Conservation (phyloP, 2,113 vertebrate genomes). For the Corydoras sp. region DNA sequence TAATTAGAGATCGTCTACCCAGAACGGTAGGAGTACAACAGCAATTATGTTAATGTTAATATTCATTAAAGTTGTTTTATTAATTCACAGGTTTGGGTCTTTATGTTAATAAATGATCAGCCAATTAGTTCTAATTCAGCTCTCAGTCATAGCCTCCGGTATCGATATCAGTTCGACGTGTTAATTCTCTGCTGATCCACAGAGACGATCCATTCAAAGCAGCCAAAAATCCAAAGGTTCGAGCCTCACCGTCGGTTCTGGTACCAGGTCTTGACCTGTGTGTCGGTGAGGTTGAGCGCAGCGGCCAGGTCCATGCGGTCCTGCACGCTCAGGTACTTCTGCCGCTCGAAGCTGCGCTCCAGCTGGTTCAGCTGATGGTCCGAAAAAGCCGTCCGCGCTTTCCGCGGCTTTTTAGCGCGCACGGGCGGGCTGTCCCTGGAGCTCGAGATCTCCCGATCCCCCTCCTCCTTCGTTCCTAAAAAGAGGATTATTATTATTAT, state of each 20-base stretch:
- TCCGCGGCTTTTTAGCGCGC: conserved; percentile 92
- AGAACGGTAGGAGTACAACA: too few species aligned
- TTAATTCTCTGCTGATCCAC: too few species aligned
- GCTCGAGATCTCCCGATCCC: conserved; percentile 92
- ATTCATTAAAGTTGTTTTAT: too few species aligned
- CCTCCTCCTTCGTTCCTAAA: conserved; percentile 88
- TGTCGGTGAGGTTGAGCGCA: conserved; percentile 90
- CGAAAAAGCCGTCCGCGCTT: conserved; percentile 93
- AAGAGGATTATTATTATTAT: neutral
- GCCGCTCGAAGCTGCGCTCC: conserved; percentile 94
- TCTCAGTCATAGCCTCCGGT: too few species aligned
- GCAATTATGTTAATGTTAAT: too few species aligned
- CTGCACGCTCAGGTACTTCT: conserved; percentile 97
- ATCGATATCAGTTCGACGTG: too few species aligned
- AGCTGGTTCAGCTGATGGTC: conserved; percentile 98
- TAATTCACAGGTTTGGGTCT: too few species aligned
- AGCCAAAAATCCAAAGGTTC: too few species aligned
- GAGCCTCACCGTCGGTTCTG: conserved; percentile 80
- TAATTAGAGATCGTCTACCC: too few species aligned
- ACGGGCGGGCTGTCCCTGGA: conserved; percentile 92
- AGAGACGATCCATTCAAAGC: too few species aligned
- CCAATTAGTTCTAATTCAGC: too few species aligned
- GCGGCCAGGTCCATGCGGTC: conserved; percentile 98
- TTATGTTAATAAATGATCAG: too few species aligned
- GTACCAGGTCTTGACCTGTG: conserved; percentile 95